Evolutionary conservation across 2,797 vertebrate species (phyloP).

Genomic region (Micrastur ruficollis): DNA sequence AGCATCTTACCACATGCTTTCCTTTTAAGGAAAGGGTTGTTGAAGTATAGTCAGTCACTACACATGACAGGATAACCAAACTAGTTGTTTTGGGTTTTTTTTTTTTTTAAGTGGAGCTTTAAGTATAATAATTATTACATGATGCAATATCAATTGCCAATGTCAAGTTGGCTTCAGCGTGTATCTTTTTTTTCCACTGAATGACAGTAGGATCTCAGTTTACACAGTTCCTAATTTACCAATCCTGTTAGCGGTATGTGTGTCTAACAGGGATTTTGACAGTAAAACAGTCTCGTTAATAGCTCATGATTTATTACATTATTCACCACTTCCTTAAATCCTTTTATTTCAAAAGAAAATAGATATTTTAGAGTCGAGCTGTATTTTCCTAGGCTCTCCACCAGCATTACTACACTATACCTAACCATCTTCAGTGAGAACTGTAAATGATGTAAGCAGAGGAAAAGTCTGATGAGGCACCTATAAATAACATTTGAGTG

Average conservation of each 20-base stretch:
- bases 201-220: constrained; percentile 15
- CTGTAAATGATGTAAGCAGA: not conserved
- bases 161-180: not conserved
- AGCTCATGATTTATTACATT: constrained; percentile 55
- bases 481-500: not conserved
- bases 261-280: constrained; percentile 45
- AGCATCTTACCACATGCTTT: not conserved
- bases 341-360: not conserved
- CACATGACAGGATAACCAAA: constrained; percentile 9
- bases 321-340: constrained; percentile 33
- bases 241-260: not conserved
- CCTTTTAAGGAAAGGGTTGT: constrained; percentile 5
- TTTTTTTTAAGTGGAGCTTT: not conserved
- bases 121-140: constrained; percentile 1
- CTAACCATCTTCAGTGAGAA: not conserved
- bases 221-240: constrained; percentile 18
- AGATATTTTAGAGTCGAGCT: not conserved
- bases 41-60: not conserved
- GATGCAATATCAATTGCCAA: constrained; percentile 10
- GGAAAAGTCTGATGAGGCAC: not conserved
- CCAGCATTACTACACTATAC: constrained; percentile 8
- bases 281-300: constrained; percentile 33
- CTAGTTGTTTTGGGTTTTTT: not conserved
- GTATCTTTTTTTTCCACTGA: not conserved
- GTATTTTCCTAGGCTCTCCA: constrained; percentile 55